Evolutionary conservation across 2,113 vertebrate genomes (phyloP).

Genomic region (Cololabis saira): DNA sequence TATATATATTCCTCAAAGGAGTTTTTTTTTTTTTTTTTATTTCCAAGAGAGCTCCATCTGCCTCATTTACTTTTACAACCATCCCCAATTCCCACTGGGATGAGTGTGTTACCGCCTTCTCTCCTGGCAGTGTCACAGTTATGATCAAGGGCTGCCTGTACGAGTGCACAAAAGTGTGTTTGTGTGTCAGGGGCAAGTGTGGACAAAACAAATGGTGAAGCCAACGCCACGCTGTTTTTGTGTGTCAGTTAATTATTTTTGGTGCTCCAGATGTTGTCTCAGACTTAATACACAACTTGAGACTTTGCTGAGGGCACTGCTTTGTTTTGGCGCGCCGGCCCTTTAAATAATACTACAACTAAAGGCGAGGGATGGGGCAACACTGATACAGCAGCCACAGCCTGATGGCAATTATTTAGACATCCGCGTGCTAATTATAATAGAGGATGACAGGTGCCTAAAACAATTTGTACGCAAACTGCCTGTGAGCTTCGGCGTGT

Average conservation of each 20-base stretch:
- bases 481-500: slow-evolving; percentile 66
- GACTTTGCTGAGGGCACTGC: slow-evolving; percentile 55
- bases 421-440: slow-evolving; percentile 79
- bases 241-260: slow-evolving; percentile 69
- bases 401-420: slow-evolving; percentile 79
- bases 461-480: slow-evolving; percentile 69
- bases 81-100: slow-evolving; percentile 54
- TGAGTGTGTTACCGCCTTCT: slow-evolving; percentile 55
- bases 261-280: slow-evolving; percentile 57
- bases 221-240: slow-evolving; percentile 55
- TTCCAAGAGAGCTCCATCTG: slow-evolving; percentile 62
- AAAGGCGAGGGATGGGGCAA: slow-evolving; percentile 49
- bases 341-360: slow-evolving; percentile 66
- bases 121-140: slow-evolving; percentile 58
- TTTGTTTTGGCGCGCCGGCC: slow-evolving; percentile 46
- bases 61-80: slow-evolving; percentile 68
- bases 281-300: slow-evolving; percentile 51
- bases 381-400: slow-evolving; percentile 60
- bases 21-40: slow-evolving; percentile 19
- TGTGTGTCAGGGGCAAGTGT: slow-evolving; percentile 50
- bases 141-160: slow-evolving; percentile 59
- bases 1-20: slow-evolving; percentile 54
- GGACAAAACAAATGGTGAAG: slow-evolving; percentile 65
- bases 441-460: slow-evolving; percentile 77
- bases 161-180: slow-evolving; percentile 12